A percentile compares a stretch with the other conserved stretches of the same genome.
Conservation (phyloP, 1,140 invertebrate species). For the Nautilus pompilius region DNA sequence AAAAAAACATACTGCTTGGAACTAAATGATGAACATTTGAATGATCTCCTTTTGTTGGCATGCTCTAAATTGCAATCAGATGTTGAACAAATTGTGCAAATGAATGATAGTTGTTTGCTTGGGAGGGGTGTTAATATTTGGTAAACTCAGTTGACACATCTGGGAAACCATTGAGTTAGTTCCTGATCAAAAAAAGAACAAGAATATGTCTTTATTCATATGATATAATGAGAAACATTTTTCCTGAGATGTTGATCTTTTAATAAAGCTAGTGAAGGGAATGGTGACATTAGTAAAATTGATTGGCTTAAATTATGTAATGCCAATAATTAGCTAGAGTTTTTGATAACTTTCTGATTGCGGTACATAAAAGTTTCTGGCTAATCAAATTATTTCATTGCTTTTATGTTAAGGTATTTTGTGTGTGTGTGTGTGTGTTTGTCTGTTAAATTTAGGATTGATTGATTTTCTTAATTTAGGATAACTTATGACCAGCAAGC, state of each 20-base stretch:
- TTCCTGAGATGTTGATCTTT: neutral
- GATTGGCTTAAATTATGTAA: neutral
- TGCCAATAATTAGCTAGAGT: too few species aligned
- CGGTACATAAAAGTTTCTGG: neutral
- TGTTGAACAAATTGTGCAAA: too few species aligned
- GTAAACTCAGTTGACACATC: slow-evolving; percentile 9
- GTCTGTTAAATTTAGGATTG: neutral
- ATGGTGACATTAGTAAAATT: neutral
- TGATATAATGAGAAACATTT: neutral
- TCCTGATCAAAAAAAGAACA: slow-evolving; percentile 1
- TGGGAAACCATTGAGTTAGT: slow-evolving; percentile 5
- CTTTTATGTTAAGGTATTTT: neutral
- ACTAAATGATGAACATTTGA: too few species aligned
- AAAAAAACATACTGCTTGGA: too few species aligned
- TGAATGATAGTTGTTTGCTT: neutral
- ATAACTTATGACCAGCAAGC: neutral
- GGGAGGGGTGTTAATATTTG: slow-evolving; percentile 8
- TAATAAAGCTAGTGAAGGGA: neutral
- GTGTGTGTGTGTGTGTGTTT: neutral
- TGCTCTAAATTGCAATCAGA: too few species aligned
- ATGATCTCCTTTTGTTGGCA: too few species aligned
- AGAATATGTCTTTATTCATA: neutral
- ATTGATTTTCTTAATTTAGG: neutral
- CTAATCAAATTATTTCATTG: neutral
- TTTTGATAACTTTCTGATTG: neutral